These are phyloP conservation scores for Nymphalis c-album DNA, from an alignment of 2,888 invertebrate species.

Conservation along the genomic window DNA sequence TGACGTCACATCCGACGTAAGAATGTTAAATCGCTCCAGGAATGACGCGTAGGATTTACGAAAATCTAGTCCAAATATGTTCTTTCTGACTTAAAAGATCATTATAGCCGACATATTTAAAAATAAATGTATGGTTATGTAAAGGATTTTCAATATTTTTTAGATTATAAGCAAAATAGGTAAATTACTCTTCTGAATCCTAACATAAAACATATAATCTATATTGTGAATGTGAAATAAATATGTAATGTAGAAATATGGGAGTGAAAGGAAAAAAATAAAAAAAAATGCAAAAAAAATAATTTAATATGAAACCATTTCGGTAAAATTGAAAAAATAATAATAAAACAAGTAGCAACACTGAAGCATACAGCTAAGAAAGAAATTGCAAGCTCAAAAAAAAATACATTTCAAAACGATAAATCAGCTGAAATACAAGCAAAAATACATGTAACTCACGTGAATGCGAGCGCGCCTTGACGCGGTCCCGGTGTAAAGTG, in stretches of 20 bases:
- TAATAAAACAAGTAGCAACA: constrained; percentile 13
- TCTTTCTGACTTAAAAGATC: constrained; percentile 7
- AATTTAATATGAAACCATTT: neutral
- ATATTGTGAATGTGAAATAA: neutral
- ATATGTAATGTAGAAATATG: too few relatives aligned
- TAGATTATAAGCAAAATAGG: too few relatives aligned
- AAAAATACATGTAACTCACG: constrained; percentile 54
- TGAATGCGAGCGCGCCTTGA: constrained; percentile 44
- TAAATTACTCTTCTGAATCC: too few relatives aligned
- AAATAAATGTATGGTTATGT: too few relatives aligned
- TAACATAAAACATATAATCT: neutral
- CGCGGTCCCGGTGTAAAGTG: constrained; percentile 39
- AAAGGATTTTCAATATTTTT: too few relatives aligned
- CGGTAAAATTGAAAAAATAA: constrained; percentile 8
- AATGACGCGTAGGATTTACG: neutral
- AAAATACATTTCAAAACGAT: constrained; percentile 30
- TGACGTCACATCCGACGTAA: constrained; percentile 21
- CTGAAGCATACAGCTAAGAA: constrained; percentile 22
- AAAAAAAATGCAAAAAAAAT: neutral
- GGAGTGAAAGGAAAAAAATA: neutral
- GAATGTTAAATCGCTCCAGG: constrained; percentile 10
- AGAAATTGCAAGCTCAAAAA: constrained; percentile 28
- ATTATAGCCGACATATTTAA: neutral
- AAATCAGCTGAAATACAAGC: constrained; percentile 21
- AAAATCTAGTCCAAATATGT: neutral